Conservation (phyloP, 2,888 invertebrate genomes). For the Lepidonotus clava region DNA sequence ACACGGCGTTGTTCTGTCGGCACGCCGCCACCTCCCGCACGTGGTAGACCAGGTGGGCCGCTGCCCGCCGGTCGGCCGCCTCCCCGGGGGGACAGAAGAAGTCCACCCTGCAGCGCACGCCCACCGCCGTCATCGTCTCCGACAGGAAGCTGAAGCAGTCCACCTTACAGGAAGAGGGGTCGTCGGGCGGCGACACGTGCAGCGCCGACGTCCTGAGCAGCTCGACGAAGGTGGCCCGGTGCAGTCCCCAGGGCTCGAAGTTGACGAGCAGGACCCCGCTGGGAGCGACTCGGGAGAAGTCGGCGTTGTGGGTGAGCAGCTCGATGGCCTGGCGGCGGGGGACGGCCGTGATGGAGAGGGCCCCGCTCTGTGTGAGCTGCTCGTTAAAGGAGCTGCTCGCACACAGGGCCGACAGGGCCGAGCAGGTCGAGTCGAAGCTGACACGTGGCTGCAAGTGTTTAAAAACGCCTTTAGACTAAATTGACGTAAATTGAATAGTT, state of each 20-base stretch:
- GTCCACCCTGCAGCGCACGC: neutral
- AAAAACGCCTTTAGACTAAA: too few relatives aligned
- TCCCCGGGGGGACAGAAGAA: neutral
- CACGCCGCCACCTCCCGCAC: neutral
- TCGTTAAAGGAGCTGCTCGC: neutral
- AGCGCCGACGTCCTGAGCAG: neutral
- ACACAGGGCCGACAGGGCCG: too few relatives aligned
- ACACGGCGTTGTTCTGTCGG: neutral
- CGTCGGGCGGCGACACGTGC: too few relatives aligned
- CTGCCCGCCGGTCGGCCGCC: neutral
- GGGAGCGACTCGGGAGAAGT: neutral
- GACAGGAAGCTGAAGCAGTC: neutral
- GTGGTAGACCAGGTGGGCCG: neutral
- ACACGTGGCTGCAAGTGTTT: too few relatives aligned
- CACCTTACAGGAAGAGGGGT: too few relatives aligned
- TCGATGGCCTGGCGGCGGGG: neutral
- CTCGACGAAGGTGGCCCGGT: neutral
- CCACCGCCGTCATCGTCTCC: neutral
- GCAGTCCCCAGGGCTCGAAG: neutral
- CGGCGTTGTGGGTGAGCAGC: neutral
- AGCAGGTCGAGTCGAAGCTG: too few relatives aligned
- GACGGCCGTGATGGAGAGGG: neutral
- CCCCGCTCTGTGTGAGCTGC: neutral
- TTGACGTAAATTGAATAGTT: too few relatives aligned
- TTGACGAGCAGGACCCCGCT: neutral